These are phyloP conservation scores for Callionymus lyra DNA, from an alignment of 2,113 vertebrate species.

Conservation along the genomic window DNA sequence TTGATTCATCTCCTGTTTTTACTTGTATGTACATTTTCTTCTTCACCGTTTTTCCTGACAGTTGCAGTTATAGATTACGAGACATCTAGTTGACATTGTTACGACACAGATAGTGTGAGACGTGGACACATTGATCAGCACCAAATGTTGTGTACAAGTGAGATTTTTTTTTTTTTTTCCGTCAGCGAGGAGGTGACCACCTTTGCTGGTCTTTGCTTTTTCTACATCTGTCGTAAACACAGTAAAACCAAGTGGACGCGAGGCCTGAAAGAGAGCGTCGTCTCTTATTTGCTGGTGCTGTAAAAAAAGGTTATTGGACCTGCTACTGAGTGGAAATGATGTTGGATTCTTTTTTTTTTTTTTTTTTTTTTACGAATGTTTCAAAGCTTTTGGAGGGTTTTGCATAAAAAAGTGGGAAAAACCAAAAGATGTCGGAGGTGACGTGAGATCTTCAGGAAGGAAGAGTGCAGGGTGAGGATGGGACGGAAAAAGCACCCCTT, in stretches of 20 bases:
- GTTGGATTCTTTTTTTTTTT: slow-evolving; percentile 6
- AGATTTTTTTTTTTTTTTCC: not conserved
- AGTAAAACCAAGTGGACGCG: slow-evolving; percentile 12
- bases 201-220: slow-evolving; percentile 14
- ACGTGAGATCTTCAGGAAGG: not conserved
- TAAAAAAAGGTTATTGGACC: slow-evolving; percentile 26
- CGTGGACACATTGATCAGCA: slow-evolving; percentile 30
- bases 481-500: slow-evolving; percentile 49
- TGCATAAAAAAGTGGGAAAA: slow-evolving; percentile 17
- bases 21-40: too few relatives aligned
- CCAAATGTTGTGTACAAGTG: slow-evolving; percentile 20
- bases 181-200: not conserved
- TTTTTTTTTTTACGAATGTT: slow-evolving; percentile 7
- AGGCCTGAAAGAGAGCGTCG: slow-evolving; percentile 9
- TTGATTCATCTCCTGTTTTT: too few relatives aligned
- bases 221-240: slow-evolving; percentile 23
- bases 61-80: slow-evolving; percentile 34
- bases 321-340: slow-evolving; percentile 20
- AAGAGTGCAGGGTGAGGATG: not conserved
- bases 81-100: slow-evolving; percentile 25
- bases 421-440: slow-evolving; percentile 11
- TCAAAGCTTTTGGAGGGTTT: slow-evolving; percentile 14
- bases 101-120: slow-evolving; percentile 29
- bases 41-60: too few relatives aligned
- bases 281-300: slow-evolving; percentile 32